phyloP scores from a whole-genome alignment of 2,888 invertebrate genomes.

The Phyllotreta striolata region DNA sequence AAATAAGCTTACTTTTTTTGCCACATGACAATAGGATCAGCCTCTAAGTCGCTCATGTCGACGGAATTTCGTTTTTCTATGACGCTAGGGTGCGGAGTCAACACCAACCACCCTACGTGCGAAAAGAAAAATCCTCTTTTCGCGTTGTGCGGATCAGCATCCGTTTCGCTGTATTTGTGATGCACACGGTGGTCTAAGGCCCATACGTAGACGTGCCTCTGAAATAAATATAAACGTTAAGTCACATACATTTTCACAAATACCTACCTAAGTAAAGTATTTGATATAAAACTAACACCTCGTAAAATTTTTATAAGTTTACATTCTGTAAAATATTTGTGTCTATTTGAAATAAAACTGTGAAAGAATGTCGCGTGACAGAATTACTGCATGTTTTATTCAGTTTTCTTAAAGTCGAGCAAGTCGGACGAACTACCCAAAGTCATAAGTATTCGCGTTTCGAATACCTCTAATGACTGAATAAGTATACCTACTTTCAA shows the following conservation, averaged over 20 bases:
- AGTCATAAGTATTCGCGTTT: too few relatives aligned
- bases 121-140: conserved; percentile 81
- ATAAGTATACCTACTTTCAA: too few relatives aligned
- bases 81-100: conserved; percentile 83
- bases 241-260: conserved; percentile 1
- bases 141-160: conserved; percentile 85
- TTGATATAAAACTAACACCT: too few relatives aligned
- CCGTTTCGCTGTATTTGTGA: conserved; percentile 88
- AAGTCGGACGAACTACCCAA: too few relatives aligned
- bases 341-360: too few relatives aligned
- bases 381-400: too few relatives aligned
- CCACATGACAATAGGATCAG: conserved; percentile 78
- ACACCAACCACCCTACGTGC: conserved; percentile 91
- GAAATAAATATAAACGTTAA: conserved; percentile 52
- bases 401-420: too few relatives aligned
- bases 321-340: neutral
- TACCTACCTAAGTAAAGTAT: too few relatives aligned
- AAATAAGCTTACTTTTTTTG: conserved; percentile 68
- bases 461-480: too few relatives aligned
- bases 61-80: conserved; percentile 72
- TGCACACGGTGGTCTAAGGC: conserved; percentile 87
- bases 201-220: conserved; percentile 88
- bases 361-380: too few relatives aligned
- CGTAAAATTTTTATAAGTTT: too few relatives aligned
- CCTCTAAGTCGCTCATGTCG: conserved; percentile 75